Evolutionary conservation across 1,140 invertebrate genomes (phyloP).

Genomic region (Bombus vancouverensis): DNA sequence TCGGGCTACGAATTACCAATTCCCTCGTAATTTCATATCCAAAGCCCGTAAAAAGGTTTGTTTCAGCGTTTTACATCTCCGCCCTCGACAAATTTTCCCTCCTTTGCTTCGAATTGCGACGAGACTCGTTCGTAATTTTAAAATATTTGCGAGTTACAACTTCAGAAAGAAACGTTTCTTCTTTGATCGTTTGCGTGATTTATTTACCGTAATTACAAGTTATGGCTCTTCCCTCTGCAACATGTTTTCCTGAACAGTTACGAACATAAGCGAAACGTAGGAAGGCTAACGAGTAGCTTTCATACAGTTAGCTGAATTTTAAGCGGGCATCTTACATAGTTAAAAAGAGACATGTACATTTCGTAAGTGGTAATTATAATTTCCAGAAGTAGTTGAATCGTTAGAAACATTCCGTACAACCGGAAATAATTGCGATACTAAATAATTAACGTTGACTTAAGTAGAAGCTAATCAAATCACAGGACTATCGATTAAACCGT

Average conservation of each 20-base stretch:
- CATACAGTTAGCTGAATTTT: background rate
- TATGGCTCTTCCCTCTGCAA: background rate
- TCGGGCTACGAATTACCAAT: background rate
- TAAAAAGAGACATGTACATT: no score
- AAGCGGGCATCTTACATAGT: no score
- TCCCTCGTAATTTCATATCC: slow-evolving; percentile 8
- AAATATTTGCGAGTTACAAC: background rate
- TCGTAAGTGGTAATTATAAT: background rate
- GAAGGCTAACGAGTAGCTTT: background rate
- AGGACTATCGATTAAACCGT: no score
- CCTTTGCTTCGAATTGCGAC: no score
- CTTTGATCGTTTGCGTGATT: background rate
- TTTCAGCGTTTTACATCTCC: background rate
- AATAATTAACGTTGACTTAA: background rate
- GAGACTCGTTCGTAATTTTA: no score
- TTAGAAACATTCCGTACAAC: background rate
- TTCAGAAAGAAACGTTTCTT: background rate
- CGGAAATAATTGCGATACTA: background rate
- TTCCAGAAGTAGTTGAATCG: background rate
- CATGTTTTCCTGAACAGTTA: background rate
- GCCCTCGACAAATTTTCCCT: accelerated
- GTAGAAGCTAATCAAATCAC: no score
- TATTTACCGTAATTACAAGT: background rate
- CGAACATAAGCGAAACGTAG: background rate
- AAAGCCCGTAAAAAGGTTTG: background rate